Percentiles rank a stretch among this genome's conserved stretches.
These are phyloP conservation scores for Umimayanthus chanpuru DNA, from an alignment of 92 coral and sea anemone genomes.

Conservation along the genomic window DNA sequence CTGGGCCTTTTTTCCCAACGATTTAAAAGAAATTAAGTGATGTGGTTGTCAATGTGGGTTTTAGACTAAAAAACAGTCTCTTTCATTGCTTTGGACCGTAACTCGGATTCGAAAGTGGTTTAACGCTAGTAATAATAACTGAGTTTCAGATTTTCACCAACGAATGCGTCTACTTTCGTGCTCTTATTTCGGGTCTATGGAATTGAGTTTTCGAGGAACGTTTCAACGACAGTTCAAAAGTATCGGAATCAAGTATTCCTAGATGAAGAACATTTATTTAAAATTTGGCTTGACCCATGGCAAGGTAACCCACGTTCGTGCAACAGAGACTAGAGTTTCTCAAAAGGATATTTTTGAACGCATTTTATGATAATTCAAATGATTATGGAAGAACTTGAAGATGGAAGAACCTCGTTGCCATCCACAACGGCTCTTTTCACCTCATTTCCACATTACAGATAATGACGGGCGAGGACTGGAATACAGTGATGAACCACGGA, in stretches of 20 bases:
- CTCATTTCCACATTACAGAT: constrained; percentile 57
- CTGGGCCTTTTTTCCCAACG: no score
- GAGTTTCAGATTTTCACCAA: not conserved
- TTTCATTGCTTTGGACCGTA: not conserved
- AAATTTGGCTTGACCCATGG: not conserved
- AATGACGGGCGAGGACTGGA: constrained; percentile 99
- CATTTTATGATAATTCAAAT: no score
- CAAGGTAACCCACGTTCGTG: not conserved
- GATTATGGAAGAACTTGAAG: no score
- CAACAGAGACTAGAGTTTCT: no score
- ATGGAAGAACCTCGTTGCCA: not conserved
- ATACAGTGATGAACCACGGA: constrained; percentile 93
- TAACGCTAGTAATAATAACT: not conserved
- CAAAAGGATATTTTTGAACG: no score
- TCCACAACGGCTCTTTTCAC: not conserved
- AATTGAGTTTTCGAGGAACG: not conserved
- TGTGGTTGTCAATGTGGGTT: not conserved
- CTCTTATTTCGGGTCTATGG: not conserved
- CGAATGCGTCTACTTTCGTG: not conserved
- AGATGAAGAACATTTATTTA: not conserved
- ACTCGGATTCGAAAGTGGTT: not conserved
- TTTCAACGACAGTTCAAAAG: not conserved
- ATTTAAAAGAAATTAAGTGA: not conserved
- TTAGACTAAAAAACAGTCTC: not conserved
- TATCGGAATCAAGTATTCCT: not conserved